phyloP scores from a whole-genome alignment of 2,113 vertebrate genomes.

The Siniperca knerii region DNA sequence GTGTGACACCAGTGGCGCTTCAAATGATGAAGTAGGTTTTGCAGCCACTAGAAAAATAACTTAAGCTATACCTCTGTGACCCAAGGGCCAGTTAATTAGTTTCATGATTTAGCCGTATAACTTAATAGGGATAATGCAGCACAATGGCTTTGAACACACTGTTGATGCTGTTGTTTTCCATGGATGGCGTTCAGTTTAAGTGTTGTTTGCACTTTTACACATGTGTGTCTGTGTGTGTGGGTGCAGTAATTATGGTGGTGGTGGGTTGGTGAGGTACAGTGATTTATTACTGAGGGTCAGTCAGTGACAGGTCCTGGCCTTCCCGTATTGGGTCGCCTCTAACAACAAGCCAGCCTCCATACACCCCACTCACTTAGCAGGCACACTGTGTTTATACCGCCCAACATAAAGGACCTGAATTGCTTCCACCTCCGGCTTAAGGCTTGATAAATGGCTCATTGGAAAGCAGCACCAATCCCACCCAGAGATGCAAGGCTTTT shows the following conservation, averaged over 20 bases:
- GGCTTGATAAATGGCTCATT: slow-evolving; percentile 80
- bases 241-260: slow-evolving; percentile 74
- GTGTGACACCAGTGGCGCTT: slow-evolving; percentile 18
- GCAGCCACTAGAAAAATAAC: slow-evolving; percentile 45
- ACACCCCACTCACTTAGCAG: slow-evolving; percentile 80
- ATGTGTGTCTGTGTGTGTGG: slow-evolving; percentile 16
- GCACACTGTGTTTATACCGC: slow-evolving; percentile 71
- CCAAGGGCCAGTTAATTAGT: slow-evolving; percentile 16
- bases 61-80: slow-evolving; percentile 26
- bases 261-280: slow-evolving; percentile 69
- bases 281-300: slow-evolving; percentile 84
- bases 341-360: slow-evolving; percentile 77
- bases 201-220: slow-evolving; percentile 53
- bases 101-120: slow-evolving; percentile 9
- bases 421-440: slow-evolving; percentile 62
- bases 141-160: slow-evolving; percentile 25
- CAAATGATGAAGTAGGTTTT: slow-evolving; percentile 33
- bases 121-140: slow-evolving; percentile 50
- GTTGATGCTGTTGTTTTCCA: slow-evolving; percentile 30
- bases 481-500: slow-evolving; percentile 51
- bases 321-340: slow-evolving; percentile 66
- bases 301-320: slow-evolving; percentile 73
- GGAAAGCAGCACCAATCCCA: slow-evolving; percentile 67
- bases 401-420: slow-evolving; percentile 68
- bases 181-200: slow-evolving; percentile 38